These are phyloP conservation scores for Thamnophis elegans DNA, from an alignment of 2,797 vertebrate species.

Conservation along the genomic window DNA sequence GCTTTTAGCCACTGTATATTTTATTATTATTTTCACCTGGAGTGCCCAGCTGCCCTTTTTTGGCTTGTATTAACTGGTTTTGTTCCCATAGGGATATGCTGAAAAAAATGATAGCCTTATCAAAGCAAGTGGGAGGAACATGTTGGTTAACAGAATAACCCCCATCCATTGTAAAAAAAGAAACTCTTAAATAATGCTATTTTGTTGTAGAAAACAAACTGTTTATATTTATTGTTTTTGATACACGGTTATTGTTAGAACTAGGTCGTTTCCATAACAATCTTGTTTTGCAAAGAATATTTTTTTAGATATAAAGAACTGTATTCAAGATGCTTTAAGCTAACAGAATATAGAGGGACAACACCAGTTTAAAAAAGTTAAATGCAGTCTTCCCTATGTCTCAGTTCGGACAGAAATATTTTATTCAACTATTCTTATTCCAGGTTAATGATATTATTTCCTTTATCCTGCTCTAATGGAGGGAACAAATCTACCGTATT, in stretches of 20 bases:
- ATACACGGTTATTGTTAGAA: neutral
- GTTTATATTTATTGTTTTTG: neutral
- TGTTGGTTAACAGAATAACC: neutral
- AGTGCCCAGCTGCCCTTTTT: neutral
- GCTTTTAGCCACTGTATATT: neutral
- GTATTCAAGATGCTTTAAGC: neutral
- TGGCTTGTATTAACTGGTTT: neutral
- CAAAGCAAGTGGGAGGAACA: neutral
- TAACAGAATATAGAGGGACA: neutral
- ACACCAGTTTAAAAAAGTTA: neutral
- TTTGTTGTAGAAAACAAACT: neutral
- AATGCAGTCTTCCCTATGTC: neutral
- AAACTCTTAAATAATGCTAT: neutral
- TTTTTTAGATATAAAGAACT: neutral
- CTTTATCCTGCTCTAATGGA: neutral
- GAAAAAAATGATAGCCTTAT: neutral
- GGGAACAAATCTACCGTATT: neutral
- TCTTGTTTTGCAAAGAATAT: neutral
- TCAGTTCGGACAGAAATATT: neutral
- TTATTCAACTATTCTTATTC: neutral
- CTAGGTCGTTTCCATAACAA: neutral
- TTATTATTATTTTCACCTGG: neutral
- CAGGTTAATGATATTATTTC: neutral
- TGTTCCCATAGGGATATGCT: neutral
- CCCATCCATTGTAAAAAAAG: neutral